Evolutionary conservation across 2,797 vertebrate species (phyloP).

Genomic region (Pterois miles): DNA sequence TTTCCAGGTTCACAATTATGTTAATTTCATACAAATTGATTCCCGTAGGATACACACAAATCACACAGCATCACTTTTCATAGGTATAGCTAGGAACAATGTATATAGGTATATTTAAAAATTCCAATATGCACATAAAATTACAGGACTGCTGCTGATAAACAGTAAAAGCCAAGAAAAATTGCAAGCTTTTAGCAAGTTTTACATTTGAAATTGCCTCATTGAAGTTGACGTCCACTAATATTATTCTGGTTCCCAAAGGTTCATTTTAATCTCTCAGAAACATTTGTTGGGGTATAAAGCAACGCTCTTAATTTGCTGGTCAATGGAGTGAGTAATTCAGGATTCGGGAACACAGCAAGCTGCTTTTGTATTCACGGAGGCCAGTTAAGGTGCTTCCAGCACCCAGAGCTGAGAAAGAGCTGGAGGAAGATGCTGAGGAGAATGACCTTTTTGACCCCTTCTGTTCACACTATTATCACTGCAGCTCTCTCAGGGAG

Average conservation of each 20-base stretch:
- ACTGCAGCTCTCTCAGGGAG: neutral
- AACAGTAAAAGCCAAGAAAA: neutral
- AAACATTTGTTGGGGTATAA: neutral
- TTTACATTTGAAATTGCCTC: neutral
- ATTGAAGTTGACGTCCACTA: neutral
- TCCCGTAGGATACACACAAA: neutral
- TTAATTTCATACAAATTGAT: neutral
- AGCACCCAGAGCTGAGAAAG: neutral
- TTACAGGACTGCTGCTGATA: neutral
- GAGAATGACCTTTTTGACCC: neutral
- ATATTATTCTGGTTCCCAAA: neutral
- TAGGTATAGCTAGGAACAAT: too few species aligned
- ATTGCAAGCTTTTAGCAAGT: neutral
- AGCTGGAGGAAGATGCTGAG: neutral
- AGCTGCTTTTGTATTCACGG: neutral
- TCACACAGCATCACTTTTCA: too few species aligned
- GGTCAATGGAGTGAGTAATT: constrained; percentile 13
- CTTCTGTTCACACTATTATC: neutral
- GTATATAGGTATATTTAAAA: too few species aligned
- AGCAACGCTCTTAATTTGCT: constrained; percentile 10
- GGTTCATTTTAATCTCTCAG: neutral
- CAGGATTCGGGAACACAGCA: neutral
- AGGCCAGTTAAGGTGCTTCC: neutral
- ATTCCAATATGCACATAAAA: neutral
- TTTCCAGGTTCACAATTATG: neutral